Conservation (phyloP, 2,888 invertebrate species). For the Chymomyza amoena region DNA sequence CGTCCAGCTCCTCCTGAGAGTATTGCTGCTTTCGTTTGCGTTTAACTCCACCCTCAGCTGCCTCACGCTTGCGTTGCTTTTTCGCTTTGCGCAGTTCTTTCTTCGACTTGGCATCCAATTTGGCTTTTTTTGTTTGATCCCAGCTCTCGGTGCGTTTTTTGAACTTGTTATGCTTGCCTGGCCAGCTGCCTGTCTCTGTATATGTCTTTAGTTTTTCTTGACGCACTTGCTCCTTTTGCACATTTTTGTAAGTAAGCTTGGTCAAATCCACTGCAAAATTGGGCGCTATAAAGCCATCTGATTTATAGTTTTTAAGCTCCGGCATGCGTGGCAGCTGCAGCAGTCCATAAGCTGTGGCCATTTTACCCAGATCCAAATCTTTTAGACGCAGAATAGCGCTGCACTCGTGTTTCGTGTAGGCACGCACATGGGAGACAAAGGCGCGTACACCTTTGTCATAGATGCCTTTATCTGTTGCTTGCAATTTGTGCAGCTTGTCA, state of each 20-base stretch:
- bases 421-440: constrained; percentile 96
- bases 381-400: constrained; percentile 91
- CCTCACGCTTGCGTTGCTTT: constrained; percentile 76
- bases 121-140: constrained; percentile 86
- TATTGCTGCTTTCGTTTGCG: constrained; percentile 81
- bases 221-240: constrained; percentile 86
- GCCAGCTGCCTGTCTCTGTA: constrained; percentile 88
- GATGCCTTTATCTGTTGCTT: constrained; percentile 84
- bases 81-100: constrained; percentile 79
- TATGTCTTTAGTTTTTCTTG: constrained; percentile 85
- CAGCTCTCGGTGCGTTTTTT: constrained; percentile 84
- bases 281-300: constrained; percentile 77
- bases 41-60: constrained; percentile 63
- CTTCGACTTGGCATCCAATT: constrained; percentile 80
- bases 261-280: constrained; percentile 84
- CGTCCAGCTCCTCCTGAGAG: constrained; percentile 86
- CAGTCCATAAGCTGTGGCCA: constrained; percentile 94
- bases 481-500: constrained; percentile 79
- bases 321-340: constrained; percentile 96
- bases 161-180: constrained; percentile 80
- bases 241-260: constrained; percentile 88
- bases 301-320: constrained; percentile 88
- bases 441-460: constrained; percentile 94
- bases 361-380: constrained; percentile 89
- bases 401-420: constrained; percentile 98